phyloP scores from a whole-genome alignment of 2,797 vertebrate species.

The Phataginus tricuspis region DNA sequence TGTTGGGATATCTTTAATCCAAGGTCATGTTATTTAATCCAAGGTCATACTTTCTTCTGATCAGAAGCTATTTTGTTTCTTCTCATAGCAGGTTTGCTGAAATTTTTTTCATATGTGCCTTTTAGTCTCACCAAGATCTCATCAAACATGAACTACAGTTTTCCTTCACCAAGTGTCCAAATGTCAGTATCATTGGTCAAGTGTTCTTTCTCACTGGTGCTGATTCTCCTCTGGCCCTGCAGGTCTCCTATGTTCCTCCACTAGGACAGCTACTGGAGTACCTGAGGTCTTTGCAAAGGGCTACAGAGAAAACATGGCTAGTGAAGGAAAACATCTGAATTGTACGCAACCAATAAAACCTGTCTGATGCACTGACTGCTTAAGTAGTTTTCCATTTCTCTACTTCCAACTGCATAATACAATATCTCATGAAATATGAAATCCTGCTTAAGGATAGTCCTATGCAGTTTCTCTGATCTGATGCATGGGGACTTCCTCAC shows the following conservation, averaged over 20 bases:
- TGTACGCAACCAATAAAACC: neutral
- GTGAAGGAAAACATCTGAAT: neutral
- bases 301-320: neutral
- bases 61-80: neutral
- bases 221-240: neutral
- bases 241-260: neutral
- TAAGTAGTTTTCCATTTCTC: slow-evolving; percentile 4
- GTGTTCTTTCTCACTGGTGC: neutral
- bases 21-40: neutral
- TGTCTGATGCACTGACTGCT: neutral
- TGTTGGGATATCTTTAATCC: neutral
- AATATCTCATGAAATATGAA: neutral
- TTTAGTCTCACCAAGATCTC: neutral
- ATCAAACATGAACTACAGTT: neutral
- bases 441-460: neutral
- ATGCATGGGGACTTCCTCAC: neutral
- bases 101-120: neutral
- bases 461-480: neutral
- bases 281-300: neutral
- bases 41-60: neutral
- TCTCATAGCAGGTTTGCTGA: neutral
- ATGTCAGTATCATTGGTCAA: neutral
- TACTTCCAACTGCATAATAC: neutral
- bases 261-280: neutral
- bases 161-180: neutral